phyloP scores from a whole-genome alignment of 1,140 invertebrate genomes.

The Polypedilum vanderplanki region DNA sequence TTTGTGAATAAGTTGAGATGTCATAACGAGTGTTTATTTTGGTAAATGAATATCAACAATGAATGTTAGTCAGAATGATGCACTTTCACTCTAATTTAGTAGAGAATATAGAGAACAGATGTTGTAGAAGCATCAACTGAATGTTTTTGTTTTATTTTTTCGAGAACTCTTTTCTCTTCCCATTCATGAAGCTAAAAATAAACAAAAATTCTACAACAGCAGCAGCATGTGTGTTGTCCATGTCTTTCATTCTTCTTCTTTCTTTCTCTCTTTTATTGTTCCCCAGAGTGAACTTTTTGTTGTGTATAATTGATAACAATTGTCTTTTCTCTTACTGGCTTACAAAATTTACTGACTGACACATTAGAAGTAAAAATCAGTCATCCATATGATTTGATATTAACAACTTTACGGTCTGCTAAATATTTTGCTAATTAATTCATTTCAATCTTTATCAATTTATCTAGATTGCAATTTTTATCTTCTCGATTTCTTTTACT shows the following conservation, averaged over 20 bases:
- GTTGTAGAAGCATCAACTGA: neutral
- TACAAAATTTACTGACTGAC: neutral
- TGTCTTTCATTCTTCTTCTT: too few relatives aligned
- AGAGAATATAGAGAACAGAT: neutral
- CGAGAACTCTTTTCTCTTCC: neutral
- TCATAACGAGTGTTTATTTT: constrained; percentile 28
- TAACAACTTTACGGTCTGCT: constrained; percentile 19
- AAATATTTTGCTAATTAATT: constrained; percentile 22
- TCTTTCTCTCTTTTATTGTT: neutral
- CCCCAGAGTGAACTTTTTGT: neutral
- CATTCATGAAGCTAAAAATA: constrained; percentile 19
- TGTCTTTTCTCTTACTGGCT: neutral
- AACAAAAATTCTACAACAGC: neutral
- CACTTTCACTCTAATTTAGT: too few relatives aligned
- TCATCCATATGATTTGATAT: constrained; percentile 22
- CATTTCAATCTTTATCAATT: neutral
- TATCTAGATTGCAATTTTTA: too few relatives aligned
- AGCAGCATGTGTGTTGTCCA: too few relatives aligned
- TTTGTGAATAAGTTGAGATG: neutral
- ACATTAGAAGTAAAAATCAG: neutral
- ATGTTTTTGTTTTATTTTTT: neutral
- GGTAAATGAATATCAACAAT: constrained; percentile 23
- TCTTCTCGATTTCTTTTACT: too few relatives aligned
- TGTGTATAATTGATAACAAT: neutral
- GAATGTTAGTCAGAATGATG: neutral